Conservation (phyloP, 2,888 invertebrate genomes). For the Augochlorella aurata region DNA sequence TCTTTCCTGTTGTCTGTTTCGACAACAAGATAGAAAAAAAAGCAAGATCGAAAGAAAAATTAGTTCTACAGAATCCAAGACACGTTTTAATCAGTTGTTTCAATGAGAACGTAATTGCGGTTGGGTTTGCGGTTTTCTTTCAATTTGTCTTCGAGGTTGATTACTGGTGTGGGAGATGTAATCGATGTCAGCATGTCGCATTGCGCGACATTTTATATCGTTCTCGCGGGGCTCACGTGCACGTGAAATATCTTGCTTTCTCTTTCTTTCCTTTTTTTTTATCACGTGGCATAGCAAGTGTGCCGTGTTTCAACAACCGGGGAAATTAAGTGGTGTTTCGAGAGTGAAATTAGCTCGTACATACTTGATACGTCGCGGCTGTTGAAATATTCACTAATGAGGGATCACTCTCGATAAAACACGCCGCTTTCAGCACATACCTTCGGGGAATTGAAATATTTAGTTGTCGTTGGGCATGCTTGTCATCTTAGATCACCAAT, state of each 20-base stretch:
- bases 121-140: neutral
- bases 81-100: no score
- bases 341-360: neutral
- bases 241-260: constrained; percentile 20
- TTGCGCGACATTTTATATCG: constrained; percentile 45
- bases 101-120: no score
- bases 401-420: neutral
- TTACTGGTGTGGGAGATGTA: constrained; percentile 31
- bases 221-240: constrained; percentile 11
- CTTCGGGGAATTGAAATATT: neutral
- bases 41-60: no score
- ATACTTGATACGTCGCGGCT: neutral
- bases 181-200: constrained; percentile 36
- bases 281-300: constrained; percentile 13
- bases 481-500: neutral
- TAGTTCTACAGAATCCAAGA: no score
- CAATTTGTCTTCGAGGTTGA: constrained; percentile 16
- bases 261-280: neutral
- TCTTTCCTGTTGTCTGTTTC: no score
- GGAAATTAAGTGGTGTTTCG: neutral
- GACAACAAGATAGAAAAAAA: no score
- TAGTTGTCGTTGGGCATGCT: neutral
- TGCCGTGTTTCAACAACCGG: constrained; percentile 4
- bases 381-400: neutral
- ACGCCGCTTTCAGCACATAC: neutral